Evolutionary conservation across 2,113 vertebrate species (phyloP).

Genomic region (Eulacestoma nigropectus): DNA sequence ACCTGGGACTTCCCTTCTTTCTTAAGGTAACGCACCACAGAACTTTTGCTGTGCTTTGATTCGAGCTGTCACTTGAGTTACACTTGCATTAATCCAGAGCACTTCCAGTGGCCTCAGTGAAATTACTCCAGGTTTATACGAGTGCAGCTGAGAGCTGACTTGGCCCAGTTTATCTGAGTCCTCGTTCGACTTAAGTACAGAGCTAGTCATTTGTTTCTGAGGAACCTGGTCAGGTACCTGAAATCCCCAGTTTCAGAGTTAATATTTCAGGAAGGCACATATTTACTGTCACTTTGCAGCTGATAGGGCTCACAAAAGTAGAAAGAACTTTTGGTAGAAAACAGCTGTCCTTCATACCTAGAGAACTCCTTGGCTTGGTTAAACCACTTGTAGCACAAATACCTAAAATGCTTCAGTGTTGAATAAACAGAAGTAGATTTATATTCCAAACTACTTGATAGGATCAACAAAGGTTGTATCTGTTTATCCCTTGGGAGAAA

Average conservation of each 20-base stretch:
- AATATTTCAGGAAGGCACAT: neutral
- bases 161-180: neutral
- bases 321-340: neutral
- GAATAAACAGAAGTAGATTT: neutral
- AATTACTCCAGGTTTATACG: neutral
- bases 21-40: constrained; percentile 37
- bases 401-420: neutral
- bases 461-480: neutral
- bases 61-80: neutral
- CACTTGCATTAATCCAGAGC: neutral
- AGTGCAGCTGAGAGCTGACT: neutral
- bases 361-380: neutral
- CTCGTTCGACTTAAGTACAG: neutral
- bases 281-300: neutral
- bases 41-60: neutral
- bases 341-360: neutral
- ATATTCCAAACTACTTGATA: neutral
- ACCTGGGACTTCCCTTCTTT: constrained; percentile 52
- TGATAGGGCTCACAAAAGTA: neutral
- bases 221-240: neutral
- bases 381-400: neutral
- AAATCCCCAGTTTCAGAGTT: neutral
- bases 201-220: neutral
- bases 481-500: neutral
- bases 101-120: neutral